phyloP scores from a whole-genome alignment of 1,140 invertebrate species.

The Zaprionus inermis region DNA sequence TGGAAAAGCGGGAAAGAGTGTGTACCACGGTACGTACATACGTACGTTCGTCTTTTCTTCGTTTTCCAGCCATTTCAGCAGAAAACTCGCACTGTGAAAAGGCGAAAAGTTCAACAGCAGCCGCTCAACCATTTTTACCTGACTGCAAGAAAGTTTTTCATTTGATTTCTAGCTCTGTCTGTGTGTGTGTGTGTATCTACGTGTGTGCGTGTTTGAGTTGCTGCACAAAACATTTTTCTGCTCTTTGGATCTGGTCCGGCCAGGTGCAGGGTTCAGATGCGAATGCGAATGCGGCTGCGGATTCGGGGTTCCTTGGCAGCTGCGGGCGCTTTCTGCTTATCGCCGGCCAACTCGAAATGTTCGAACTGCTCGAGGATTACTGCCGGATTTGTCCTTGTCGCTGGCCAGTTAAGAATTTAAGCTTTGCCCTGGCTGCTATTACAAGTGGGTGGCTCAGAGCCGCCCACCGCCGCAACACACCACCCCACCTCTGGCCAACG shows the following conservation, averaged over 20 bases:
- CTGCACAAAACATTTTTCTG: slow-evolving; percentile 77
- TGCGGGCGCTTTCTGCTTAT: slow-evolving; percentile 69
- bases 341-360: slow-evolving; percentile 60
- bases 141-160: slow-evolving; percentile 81
- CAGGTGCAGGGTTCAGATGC: background rate
- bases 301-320: slow-evolving; percentile 25
- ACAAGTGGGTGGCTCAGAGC: slow-evolving; percentile 12
- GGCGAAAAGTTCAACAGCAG: slow-evolving; percentile 80
- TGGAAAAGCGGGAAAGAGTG: slow-evolving; percentile 31
- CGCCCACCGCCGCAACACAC: background rate
- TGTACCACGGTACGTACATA: slow-evolving; percentile 10
- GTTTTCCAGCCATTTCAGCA: slow-evolving; percentile 78
- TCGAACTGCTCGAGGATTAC: slow-evolving; percentile 77
- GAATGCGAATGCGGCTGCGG: too few species aligned
- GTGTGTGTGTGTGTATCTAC: background rate
- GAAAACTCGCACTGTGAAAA: slow-evolving; percentile 69
- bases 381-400: slow-evolving; percentile 76
- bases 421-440: slow-evolving; percentile 44
- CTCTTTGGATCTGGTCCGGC: slow-evolving; percentile 52
- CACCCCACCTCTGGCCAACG: slow-evolving; percentile 1
- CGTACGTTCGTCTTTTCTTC: slow-evolving; percentile 60
- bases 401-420: slow-evolving; percentile 67
- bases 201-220: slow-evolving; percentile 47
- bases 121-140: slow-evolving; percentile 77
- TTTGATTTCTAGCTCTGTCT: slow-evolving; percentile 62